Percentiles rank a stretch among this genome's conserved stretches.
These are phyloP conservation scores for Dynastes maya DNA, from an alignment of 2,888 invertebrate species.

Conservation along the genomic window DNA sequence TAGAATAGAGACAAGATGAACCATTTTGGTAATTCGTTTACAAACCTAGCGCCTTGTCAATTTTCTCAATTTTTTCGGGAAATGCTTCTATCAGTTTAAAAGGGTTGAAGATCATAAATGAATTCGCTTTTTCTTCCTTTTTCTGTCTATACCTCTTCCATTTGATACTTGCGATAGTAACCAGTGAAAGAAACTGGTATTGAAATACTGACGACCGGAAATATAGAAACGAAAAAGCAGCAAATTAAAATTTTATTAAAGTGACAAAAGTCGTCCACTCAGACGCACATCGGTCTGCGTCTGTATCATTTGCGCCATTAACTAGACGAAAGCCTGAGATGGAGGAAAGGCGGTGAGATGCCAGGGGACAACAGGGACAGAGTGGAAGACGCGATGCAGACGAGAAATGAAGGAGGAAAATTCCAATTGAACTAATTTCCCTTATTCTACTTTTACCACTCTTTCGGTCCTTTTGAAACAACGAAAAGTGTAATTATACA, in stretches of 20 bases:
- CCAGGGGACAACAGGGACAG: neutral
- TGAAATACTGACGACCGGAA: too few species aligned
- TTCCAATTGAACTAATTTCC: constrained; percentile 48
- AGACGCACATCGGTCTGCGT: constrained; percentile 6
- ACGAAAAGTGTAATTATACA: constrained; percentile 53
- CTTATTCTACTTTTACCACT: constrained; percentile 49
- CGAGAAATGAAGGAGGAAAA: constrained; percentile 9
- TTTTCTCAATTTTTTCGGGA: too few species aligned
- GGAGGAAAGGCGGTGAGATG: too few species aligned
- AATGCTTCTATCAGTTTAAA: neutral
- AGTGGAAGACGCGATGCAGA: neutral
- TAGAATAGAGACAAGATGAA: too few species aligned
- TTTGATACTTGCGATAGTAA: neutral
- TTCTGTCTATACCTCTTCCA: neutral
- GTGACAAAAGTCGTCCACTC: constrained; percentile 25
- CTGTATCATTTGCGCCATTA: constrained; percentile 35
- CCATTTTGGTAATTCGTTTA: too few species aligned
- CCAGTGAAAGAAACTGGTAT: neutral
- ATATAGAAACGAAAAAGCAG: constrained; percentile 11
- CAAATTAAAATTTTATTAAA: constrained; percentile 38
- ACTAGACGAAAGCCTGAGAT: neutral
- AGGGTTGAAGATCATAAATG: neutral
- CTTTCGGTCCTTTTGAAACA: constrained; percentile 49
- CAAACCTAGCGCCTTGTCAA: too few species aligned
- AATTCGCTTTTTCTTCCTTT: neutral